Conservation (phyloP, 2,888 invertebrate genomes). For the Zaprionus bogoriensis region DNA sequence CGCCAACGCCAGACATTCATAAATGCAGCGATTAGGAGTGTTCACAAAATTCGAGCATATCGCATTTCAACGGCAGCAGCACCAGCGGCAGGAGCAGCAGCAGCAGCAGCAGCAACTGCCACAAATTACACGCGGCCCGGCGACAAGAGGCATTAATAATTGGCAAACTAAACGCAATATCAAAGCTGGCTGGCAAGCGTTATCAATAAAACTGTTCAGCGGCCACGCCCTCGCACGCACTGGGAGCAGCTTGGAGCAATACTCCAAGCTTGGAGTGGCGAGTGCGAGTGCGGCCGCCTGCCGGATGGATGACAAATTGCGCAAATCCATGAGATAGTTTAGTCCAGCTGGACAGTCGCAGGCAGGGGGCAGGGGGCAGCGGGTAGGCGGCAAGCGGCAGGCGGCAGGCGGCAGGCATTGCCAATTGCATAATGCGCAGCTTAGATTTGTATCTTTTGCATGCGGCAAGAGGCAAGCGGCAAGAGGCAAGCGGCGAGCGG, state of each 20-base stretch:
- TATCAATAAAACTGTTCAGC: conserved; percentile 70
- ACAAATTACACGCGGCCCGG: conserved; percentile 68
- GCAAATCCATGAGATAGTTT: conserved; percentile 79
- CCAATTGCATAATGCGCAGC: conserved; percentile 69
- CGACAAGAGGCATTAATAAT: conserved; percentile 73
- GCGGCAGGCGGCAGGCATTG: conserved; percentile 27
- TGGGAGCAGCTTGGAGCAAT: conserved; percentile 23
- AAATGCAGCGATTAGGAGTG: conserved; percentile 39
- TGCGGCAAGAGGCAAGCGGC: conserved; percentile 42
- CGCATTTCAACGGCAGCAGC: conserved; percentile 59
- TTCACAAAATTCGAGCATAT: conserved; percentile 42
- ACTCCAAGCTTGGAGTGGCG: not conserved
- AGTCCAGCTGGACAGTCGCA: conserved; percentile 7
- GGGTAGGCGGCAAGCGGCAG: conserved; percentile 2
- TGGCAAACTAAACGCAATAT: conserved; percentile 64
- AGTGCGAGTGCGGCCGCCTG: conserved; percentile 20
- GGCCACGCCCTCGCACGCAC: conserved; percentile 70
- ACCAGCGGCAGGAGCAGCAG: conserved; percentile 5
- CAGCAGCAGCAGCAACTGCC: conserved; percentile 50
- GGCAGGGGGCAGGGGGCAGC: conserved; percentile 63
- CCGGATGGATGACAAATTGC: conserved; percentile 80
- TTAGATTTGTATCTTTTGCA: conserved; percentile 75
- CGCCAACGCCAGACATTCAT: conserved; percentile 62
- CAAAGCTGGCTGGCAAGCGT: conserved; percentile 61
- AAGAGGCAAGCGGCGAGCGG: not conserved